phyloP scores from a whole-genome alignment of 1,140 invertebrate genomes.

The Rhagoletis zephyria region DNA sequence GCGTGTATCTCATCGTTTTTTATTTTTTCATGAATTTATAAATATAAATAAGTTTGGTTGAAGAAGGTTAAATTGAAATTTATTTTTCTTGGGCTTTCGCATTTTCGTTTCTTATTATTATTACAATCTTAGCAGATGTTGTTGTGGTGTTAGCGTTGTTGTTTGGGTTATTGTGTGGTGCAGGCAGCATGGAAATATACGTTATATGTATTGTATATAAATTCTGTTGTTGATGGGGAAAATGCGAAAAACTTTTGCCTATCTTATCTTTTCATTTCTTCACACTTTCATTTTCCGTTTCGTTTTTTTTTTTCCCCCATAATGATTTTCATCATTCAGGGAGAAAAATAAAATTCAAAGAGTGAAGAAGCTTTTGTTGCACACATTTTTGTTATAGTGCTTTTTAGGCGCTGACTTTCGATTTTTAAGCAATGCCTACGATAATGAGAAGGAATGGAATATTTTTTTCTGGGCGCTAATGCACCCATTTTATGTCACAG shows the following conservation, averaged over 20 bases:
- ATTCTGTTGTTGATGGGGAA: slow-evolving; percentile 1
- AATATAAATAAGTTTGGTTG: slow-evolving; percentile 54
- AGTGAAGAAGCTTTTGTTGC: not conserved
- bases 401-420: slow-evolving; percentile 27
- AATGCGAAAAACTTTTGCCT: slow-evolving; percentile 19
- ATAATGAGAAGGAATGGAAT: slow-evolving; percentile 15
- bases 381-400: not conserved
- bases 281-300: not conserved
- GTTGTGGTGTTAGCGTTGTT: not conserved
- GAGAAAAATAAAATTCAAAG: not conserved
- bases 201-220: not conserved
- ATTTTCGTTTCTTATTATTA: slow-evolving; percentile 51
- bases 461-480: not conserved
- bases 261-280: slow-evolving; percentile 14
- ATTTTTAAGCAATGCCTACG: not conserved
- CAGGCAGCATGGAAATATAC: not conserved
- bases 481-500: not conserved
- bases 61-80: slow-evolving; percentile 54
- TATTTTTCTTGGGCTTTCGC: slow-evolving; percentile 46
- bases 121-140: slow-evolving; percentile 12
- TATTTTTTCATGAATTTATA: slow-evolving; percentile 52
- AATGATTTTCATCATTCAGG: not conserved
- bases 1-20: slow-evolving; percentile 40
- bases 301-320: not conserved
- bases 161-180: slow-evolving; percentile 7